Conservation (phyloP, 2,888 invertebrate genomes). For the Zygothrica quintamaculata region DNA sequence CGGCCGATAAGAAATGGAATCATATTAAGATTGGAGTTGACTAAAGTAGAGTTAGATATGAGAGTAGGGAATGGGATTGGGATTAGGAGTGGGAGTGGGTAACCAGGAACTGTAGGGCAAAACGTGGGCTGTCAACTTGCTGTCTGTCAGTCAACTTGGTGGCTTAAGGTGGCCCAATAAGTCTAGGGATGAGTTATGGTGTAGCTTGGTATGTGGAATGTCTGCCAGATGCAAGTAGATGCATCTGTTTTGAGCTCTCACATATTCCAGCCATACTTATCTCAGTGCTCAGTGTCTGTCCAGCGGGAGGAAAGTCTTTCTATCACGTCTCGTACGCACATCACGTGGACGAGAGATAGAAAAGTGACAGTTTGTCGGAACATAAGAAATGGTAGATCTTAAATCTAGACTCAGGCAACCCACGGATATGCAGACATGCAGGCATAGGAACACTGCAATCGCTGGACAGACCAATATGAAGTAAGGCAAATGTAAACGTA, state of each 20-base stretch:
- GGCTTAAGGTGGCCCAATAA: constrained; percentile 50
- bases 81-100: background rate
- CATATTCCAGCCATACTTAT: constrained; percentile 41
- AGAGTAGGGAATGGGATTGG: constrained; percentile 6
- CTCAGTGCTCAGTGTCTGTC: constrained; percentile 40
- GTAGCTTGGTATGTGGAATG: constrained; percentile 26
- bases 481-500: constrained; percentile 11
- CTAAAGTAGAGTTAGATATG: background rate
- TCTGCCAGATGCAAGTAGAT: constrained; percentile 55
- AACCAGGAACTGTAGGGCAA: constrained; percentile 26
- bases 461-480: constrained; percentile 23
- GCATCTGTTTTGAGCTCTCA: constrained; percentile 52
- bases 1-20: constrained; percentile 70
- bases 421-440: constrained; percentile 65
- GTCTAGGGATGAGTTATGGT: constrained; percentile 61
- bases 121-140: constrained; percentile 71
- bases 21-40: constrained; percentile 23
- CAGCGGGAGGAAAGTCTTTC: constrained; percentile 67
- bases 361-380: constrained; percentile 80
- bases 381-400: constrained; percentile 62
- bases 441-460: constrained; percentile 44
- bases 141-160: constrained; percentile 72
- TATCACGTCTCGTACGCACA: constrained; percentile 55
- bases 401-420: constrained; percentile 54
- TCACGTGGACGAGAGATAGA: constrained; percentile 66